Evolutionary conservation across 2,113 vertebrate genomes (phyloP).

Genomic region (Festucalex cinctus): DNA sequence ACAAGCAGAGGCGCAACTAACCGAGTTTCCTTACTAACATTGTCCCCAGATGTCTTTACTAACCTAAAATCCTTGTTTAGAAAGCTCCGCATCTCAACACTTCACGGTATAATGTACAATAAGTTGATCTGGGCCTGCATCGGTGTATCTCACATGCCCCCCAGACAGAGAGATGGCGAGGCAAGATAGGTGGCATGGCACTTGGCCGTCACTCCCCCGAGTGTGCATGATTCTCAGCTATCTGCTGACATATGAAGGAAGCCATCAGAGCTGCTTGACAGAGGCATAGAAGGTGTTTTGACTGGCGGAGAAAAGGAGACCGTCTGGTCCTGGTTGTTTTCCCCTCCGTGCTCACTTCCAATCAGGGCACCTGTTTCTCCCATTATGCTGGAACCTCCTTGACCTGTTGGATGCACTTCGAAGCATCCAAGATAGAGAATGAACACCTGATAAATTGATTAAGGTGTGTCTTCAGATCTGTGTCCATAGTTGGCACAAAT

Average conservation of each 20-base stretch:
- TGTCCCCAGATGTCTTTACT: neutral
- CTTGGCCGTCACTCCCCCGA: neutral
- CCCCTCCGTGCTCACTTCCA: neutral
- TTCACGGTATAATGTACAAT: neutral
- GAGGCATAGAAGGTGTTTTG: constrained; percentile 26
- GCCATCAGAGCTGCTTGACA: neutral
- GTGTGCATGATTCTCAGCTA: neutral
- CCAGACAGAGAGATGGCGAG: neutral
- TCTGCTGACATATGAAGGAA: neutral
- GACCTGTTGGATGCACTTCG: too few relatives aligned
- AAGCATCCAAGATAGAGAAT: neutral
- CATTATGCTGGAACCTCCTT: constrained; percentile 25
- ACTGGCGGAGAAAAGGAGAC: neutral
- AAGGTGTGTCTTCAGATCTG: neutral
- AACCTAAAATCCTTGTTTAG: neutral
- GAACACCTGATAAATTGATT: neutral
- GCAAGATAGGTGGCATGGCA: neutral
- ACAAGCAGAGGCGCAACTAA: neutral
- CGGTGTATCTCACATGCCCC: neutral
- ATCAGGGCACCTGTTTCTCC: constrained; percentile 51
- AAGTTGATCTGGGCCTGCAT: neutral
- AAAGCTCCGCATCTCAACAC: neutral
- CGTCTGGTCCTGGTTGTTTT: constrained; percentile 20
- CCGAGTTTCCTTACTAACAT: neutral
- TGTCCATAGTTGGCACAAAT: constrained; percentile 5